Base-by-base conservation (phyloP, 2,797 vertebrate species). In the Zenarchopterus dispar region DNA sequence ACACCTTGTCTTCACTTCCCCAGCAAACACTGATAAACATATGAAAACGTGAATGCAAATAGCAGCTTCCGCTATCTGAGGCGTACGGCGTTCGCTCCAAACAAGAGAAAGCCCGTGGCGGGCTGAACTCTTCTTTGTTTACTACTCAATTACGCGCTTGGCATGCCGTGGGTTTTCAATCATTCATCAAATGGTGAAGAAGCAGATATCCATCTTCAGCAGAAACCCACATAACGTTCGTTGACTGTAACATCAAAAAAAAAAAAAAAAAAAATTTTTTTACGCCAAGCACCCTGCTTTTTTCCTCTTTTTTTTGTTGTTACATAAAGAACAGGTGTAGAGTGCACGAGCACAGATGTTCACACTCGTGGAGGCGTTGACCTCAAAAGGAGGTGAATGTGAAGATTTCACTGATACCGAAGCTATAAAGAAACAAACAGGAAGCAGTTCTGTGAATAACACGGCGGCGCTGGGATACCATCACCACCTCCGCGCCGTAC, bases 381-480 rank as follows among this genome's bases (percentile, higher is more conserved):
- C 74, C 55, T 72, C 79, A 84, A 78, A 23, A 81, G 56, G 61
- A 83, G 69, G 66, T 84, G 52, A 79, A 80, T 63, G 73, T 62
- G 42, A 41, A 85, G 81, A 85, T 89, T 68, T 71, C 5, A 62
- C 61, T 61, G 84, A 89, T 87, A 91, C 56, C 68, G 71, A 61
- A 47, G 33, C 23, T 36, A 2, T 67, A 67, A 57, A 73, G 80
- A 68, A 50, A 78, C 61, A 93, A 93, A 92, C 90, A 93, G 92
- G 91, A 93, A 90, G 85, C 67, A 58, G 24, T 63, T 53, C 33
- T 74, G 69, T 51, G 71, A 77, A 84, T 56, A 73, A 82, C 78
- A 59, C 10, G 24, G 59, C 26, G 54, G 58, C 33, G 8, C 10
- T 53, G 23, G 53, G 76, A 77, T 73, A 46, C 23, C 22, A 36